Evolutionary conservation across 2,888 invertebrate genomes (phyloP), one percentile per base, ranked within the genome.

Genomic region (Dendrolimus pini): DNA sequence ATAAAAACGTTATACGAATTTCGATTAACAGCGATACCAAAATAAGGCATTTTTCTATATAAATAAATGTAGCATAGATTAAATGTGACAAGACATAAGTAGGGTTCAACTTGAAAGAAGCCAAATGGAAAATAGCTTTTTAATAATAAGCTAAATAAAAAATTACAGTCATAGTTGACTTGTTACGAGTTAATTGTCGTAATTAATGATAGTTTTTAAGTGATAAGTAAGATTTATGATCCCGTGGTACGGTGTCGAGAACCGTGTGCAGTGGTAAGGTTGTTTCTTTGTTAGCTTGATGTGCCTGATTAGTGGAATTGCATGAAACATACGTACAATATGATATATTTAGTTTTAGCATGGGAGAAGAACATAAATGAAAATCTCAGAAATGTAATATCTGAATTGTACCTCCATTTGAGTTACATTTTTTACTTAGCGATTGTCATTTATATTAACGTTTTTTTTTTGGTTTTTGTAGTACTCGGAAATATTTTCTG

Each of bases 81-180:
- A 77, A 75, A 78, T 75, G 75, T 72, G 67, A 80, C 89, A 89
- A 89, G 89, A 88, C 89, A 87, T 89, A 85, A 88, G 78, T 82
- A 78, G 82, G 78, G 89, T 90, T 90, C 90, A 89, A 90, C 90
- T 90, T 89, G 83, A 89, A 89, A 89, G 90, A 90, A 90, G 90
- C 90, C 90, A 90, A 90, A 90, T 86, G 76, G 83, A 75, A 79
- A 80, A 77, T 85, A 88, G 87, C 83, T 88, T 85, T 47, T 47
- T 47, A 47, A 47, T 60, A 60, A 58, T 60, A 58, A 67, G 59
- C 61, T 47, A 47, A 47, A 47, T n/a, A 18, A 18, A 47, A 47
- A 47, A 8, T 0, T 47, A 47, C 9, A 47, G 47, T 47, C 12
- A 47, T 47, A 47, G 47, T 47, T 47, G 12, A 47, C 9, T 47